Conservation (phyloP, 2,797 vertebrate genomes). For the Ceryle rudis region DNA sequence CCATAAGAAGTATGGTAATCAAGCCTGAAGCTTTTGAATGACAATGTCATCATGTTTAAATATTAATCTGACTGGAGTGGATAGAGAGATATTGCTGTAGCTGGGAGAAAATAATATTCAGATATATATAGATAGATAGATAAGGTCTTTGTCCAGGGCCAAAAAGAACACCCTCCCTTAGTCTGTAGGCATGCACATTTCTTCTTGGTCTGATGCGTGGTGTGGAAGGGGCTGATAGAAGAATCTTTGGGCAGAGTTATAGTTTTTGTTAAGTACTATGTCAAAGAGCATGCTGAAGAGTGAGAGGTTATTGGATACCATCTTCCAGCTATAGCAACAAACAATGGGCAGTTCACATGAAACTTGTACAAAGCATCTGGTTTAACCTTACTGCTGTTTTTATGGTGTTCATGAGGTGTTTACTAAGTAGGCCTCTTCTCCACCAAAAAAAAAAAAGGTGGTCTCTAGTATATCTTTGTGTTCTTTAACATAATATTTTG, state of each 20-base stretch:
- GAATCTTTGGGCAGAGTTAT: neutral
- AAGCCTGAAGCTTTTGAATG: conserved; percentile 25
- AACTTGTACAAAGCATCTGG: neutral
- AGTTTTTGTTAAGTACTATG: neutral
- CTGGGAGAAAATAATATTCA: neutral
- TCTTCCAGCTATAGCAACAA: neutral
- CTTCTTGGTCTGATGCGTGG: neutral
- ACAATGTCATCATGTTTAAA: neutral
- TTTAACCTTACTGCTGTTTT: neutral
- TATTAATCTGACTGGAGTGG: neutral
- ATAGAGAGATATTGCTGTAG: neutral
- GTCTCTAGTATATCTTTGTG: neutral
- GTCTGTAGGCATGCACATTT: neutral
- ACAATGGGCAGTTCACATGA: neutral
- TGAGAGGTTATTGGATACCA: fast-evolving
- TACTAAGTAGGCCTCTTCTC: neutral
- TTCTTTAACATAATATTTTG: neutral
- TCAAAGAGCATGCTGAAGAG: neutral
- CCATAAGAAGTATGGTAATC: neutral
- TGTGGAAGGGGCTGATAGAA: neutral
- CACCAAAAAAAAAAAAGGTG: neutral
- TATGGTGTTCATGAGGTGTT: neutral
- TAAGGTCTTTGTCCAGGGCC: neutral
- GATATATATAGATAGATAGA: neutral
- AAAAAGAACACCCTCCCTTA: neutral